A percentile compares a stretch with the other conserved stretches of the same genome.
Evolutionary conservation across 2,888 invertebrate species (phyloP).

Genomic region (Tenthredo livida): DNA sequence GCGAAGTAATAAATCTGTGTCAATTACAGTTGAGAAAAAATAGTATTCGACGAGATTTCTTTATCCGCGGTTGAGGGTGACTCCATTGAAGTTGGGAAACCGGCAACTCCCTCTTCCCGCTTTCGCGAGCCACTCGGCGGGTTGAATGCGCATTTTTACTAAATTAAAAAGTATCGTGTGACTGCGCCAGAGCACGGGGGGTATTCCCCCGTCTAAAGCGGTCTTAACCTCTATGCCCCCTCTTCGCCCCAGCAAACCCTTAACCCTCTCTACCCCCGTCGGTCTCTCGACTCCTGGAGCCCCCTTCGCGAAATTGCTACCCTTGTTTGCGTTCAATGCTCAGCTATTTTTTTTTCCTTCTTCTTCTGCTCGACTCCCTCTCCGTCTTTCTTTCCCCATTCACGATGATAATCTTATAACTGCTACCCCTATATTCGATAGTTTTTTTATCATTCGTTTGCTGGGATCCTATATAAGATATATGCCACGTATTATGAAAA

Average conservation of each 20-base stretch:
- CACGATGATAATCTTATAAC: conserved; percentile 8
- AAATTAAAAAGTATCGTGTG: conserved; percentile 78
- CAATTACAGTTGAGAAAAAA: conserved; percentile 65
- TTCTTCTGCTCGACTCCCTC: conserved; percentile 23
- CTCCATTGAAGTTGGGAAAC: conserved; percentile 69
- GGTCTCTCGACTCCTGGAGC: conserved; percentile 71
- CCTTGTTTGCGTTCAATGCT: conserved; percentile 76
- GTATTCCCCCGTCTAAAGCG: conserved; percentile 68
- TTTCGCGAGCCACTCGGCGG: conserved; percentile 66
- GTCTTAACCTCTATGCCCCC: conserved; percentile 70
- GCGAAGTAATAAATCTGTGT: conserved; percentile 64
- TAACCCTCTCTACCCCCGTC: conserved; percentile 60
- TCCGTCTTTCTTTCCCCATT: conserved; percentile 32
- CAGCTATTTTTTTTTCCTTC: conserved; percentile 69
- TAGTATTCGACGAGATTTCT: conserved; percentile 61
- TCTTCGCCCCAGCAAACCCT: conserved; percentile 61
- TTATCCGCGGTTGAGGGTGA: conserved; percentile 59
- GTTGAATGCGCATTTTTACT: conserved; percentile 77
- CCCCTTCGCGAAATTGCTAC: conserved; percentile 74
- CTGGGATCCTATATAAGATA: neutral
- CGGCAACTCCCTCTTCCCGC: conserved; percentile 55
- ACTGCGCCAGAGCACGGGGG: conserved; percentile 71
- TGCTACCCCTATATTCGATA: conserved; percentile 6
- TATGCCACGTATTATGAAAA: neutral
- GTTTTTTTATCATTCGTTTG: neutral